These are phyloP conservation scores for Spinus pinus DNA, from an alignment of 2,797 vertebrate species.

Conservation along the genomic window DNA sequence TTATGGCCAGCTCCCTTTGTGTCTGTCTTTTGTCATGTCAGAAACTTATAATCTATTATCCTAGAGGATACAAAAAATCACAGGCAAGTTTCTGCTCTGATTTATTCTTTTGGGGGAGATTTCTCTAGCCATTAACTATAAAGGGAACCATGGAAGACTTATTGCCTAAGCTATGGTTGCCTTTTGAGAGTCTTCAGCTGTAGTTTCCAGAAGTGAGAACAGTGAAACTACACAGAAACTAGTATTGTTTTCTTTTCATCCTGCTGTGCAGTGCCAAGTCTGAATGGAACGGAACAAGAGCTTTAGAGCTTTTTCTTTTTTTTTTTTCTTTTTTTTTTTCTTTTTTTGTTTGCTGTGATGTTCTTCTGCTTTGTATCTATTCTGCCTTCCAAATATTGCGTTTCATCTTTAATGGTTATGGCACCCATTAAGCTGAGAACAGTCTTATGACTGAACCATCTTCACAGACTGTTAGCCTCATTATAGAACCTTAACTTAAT, in stretches of 20 bases:
- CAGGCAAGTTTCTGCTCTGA: neutral
- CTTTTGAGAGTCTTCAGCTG: neutral
- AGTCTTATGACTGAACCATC: constrained; percentile 30
- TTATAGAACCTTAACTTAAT: constrained; percentile 45
- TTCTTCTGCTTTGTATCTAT: constrained; percentile 1
- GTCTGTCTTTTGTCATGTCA: neutral
- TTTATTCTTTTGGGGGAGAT: neutral
- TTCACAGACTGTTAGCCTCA: constrained; percentile 5
- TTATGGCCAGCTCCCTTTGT: neutral
- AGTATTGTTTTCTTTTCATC: neutral
- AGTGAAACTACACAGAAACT: neutral
- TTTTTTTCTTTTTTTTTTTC: neutral
- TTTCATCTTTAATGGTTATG: constrained; percentile 46
- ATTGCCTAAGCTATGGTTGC: neutral
- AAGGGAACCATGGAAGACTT: neutral
- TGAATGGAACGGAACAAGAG: neutral
- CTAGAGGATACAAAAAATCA: neutral
- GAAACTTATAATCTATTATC: neutral
- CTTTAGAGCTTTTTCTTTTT: neutral
- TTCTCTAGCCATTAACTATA: neutral
- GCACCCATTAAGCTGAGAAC: neutral
- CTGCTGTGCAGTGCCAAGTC: neutral
- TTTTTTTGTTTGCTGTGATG: neutral
- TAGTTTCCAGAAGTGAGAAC: neutral
- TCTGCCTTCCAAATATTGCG: neutral